phyloP scores from a whole-genome alignment of 2,797 vertebrate species.

The Tragelaphus eurycerus region DNA sequence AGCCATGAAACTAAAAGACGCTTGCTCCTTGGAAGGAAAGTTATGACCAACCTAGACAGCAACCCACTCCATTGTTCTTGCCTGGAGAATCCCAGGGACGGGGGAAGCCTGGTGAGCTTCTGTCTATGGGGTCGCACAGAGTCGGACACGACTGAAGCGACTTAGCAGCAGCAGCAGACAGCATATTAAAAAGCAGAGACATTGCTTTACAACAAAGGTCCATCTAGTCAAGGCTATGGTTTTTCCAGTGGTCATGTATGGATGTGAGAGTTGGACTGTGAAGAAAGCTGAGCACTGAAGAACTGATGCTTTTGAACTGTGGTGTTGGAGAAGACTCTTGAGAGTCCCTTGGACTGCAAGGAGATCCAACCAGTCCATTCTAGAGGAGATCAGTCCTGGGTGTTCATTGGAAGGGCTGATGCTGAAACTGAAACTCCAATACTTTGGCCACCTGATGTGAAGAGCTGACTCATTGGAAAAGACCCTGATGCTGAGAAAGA shows the following conservation, averaged over 20 bases:
- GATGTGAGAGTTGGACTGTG: neutral
- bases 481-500: neutral
- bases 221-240: neutral
- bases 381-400: neutral
- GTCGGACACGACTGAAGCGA: too few species aligned
- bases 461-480: neutral
- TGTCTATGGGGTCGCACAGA: too few species aligned
- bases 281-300: rapidly evolving
- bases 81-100: too few species aligned
- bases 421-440: neutral
- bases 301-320: neutral
- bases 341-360: neutral
- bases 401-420: neutral
- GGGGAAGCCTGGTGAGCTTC: too few species aligned
- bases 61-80: too few species aligned
- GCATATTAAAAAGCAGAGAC: neutral
- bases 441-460: neutral
- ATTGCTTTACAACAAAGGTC: neutral
- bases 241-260: neutral
- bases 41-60: neutral
- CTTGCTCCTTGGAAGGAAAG: neutral
- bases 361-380: neutral
- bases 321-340: neutral
- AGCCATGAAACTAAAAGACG: neutral
- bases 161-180: neutral